These are phyloP conservation scores for Phrynosoma platyrhinos DNA, from an alignment of 2,113 vertebrate species.

Conservation along the genomic window DNA sequence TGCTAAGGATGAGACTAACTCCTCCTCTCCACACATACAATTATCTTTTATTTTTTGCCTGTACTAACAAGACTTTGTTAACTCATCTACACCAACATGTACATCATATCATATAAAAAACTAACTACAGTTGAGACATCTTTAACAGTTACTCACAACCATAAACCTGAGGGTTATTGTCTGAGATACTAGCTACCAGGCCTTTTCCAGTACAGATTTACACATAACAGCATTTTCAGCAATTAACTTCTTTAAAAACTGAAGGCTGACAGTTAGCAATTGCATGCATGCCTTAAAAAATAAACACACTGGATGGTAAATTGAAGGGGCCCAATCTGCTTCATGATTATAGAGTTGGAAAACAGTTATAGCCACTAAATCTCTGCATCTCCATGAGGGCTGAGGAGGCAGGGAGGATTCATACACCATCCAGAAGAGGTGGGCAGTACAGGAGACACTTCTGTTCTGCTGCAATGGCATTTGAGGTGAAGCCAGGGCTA, in stretches of 20 bases:
- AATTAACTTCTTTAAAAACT: background rate
- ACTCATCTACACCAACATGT: background rate
- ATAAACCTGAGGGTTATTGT: slow-evolving; percentile 1
- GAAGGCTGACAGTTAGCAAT: background rate
- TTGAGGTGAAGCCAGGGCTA: too few species aligned
- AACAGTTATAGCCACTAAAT: background rate
- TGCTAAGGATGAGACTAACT: background rate
- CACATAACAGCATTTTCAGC: background rate
- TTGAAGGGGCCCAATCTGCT: background rate
- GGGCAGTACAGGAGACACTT: too few species aligned
- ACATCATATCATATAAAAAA: background rate
- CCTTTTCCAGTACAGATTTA: background rate
- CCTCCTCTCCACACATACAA: background rate
- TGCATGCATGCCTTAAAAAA: background rate
- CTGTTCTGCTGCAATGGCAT: too few species aligned
- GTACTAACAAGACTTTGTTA: background rate
- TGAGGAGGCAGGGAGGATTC: too few species aligned
- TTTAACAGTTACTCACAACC: background rate
- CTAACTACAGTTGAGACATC: background rate
- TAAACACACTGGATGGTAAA: background rate
- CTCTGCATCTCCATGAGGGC: too few species aligned
- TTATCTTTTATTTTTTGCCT: background rate
- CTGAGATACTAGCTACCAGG: background rate
- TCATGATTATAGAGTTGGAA: background rate
- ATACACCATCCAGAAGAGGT: too few species aligned